A percentile compares a stretch with the other conserved stretches of the same genome.
phyloP scores from a whole-genome alignment of 2,888 invertebrate genomes.

The Parnassius mnemosyne region DNA sequence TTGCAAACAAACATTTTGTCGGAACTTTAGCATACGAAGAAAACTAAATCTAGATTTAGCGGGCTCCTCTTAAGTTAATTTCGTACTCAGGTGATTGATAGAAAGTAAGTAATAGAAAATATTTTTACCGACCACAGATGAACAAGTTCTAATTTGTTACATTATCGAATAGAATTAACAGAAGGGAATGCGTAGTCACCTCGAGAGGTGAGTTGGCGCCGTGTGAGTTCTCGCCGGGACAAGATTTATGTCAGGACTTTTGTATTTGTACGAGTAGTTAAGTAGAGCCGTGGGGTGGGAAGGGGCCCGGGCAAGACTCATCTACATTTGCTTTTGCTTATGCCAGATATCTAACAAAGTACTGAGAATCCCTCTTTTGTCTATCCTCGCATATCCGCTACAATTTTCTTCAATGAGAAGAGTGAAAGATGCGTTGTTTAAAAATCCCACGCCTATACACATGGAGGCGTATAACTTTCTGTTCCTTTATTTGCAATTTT shows the following conservation, averaged over 20 bases:
- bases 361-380: slow-evolving; percentile 66
- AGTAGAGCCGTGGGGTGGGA: slow-evolving; percentile 53
- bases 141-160: slow-evolving; percentile 49
- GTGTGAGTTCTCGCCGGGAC: slow-evolving; percentile 62
- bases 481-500: slow-evolving; percentile 69
- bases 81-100: too few relatives aligned
- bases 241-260: slow-evolving; percentile 80
- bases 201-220: slow-evolving; percentile 63
- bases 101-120: too few relatives aligned
- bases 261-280: slow-evolving; percentile 78
- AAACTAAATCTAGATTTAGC: too few relatives aligned
- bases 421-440: slow-evolving; percentile 67
- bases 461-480: slow-evolving; percentile 52
- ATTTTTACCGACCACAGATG: background rate
- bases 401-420: slow-evolving; percentile 65
- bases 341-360: slow-evolving; percentile 69
- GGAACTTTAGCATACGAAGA: too few relatives aligned
- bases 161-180: slow-evolving; percentile 64
- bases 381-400: slow-evolving; percentile 69
- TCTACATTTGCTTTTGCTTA: slow-evolving; percentile 72
- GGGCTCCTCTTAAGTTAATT: too few relatives aligned
- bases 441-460: slow-evolving; percentile 63
- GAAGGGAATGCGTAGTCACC: slow-evolving; percentile 58
- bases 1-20: too few relatives aligned
- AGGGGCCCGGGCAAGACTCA: slow-evolving; percentile 53